Evolutionary conservation across 2,113 vertebrate genomes (phyloP).

Genomic region (Physeter macrocephalus): DNA sequence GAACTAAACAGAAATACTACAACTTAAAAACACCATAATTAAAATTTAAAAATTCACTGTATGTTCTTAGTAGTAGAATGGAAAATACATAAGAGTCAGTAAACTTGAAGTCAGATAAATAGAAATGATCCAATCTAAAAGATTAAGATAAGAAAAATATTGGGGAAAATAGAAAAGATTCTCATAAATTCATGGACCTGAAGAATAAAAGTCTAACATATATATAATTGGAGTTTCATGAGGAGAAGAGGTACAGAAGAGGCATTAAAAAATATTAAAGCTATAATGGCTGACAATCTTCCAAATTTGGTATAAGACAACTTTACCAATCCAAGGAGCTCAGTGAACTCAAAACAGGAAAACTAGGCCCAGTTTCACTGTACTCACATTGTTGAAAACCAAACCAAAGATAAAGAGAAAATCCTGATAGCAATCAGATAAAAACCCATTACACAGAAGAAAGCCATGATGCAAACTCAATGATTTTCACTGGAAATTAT

Average conservation of each 20-base stretch:
- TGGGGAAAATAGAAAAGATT: not conserved
- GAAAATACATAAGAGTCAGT: not conserved
- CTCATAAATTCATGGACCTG: not conserved
- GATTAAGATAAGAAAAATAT: not conserved
- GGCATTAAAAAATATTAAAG: not conserved
- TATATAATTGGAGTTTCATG: not conserved
- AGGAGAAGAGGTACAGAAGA: not conserved
- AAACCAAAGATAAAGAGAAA: constrained; percentile 14
- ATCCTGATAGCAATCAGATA: not conserved
- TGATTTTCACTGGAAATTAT: not conserved
- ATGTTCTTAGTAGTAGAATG: not conserved
- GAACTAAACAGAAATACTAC: not conserved
- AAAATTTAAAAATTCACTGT: not conserved
- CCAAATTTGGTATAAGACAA: not conserved
- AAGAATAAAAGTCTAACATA: not conserved
- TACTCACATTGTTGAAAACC: not conserved
- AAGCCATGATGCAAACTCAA: not conserved
- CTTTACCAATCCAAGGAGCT: not conserved
- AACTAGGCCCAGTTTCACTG: not conserved
- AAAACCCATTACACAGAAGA: not conserved
- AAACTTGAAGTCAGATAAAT: not conserved
- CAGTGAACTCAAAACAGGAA: not conserved
- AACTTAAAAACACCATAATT: not conserved
- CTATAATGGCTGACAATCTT: not conserved
- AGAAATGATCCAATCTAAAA: not conserved